A percentile compares a stretch with the other conserved stretches of the same genome.
Evolutionary conservation across 2,797 vertebrate species (phyloP).

Genomic region (Arnoldichthys spilopterus): DNA sequence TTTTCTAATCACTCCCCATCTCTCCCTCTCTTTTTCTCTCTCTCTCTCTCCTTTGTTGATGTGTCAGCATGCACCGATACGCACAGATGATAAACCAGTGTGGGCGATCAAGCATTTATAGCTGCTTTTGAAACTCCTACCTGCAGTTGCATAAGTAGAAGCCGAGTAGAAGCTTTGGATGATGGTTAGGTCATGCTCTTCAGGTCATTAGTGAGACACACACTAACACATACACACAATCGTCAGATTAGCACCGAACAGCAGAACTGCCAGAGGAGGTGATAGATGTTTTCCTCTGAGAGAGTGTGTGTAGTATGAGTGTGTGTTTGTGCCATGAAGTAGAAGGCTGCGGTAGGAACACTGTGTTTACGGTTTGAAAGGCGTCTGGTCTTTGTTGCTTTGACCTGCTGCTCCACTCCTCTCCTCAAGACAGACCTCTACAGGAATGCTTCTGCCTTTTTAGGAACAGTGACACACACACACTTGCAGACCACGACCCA

Average conservation of each 20-base stretch:
- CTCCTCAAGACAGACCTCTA: slow-evolving; percentile 50
- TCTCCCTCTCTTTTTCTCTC: no score
- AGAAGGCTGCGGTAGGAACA: slow-evolving; percentile 60
- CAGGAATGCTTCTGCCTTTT: slow-evolving; percentile 81
- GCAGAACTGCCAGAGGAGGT: slow-evolving; percentile 24
- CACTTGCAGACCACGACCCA: slow-evolving; percentile 17
- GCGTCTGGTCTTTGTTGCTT: slow-evolving; percentile 77
- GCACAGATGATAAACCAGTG: slow-evolving; percentile 18
- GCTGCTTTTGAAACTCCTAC: slow-evolving; percentile 33
- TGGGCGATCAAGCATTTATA: slow-evolving; percentile 29
- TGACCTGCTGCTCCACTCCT: slow-evolving; percentile 50
- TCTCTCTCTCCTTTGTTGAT: slow-evolving; percentile 11
- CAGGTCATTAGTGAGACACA: slow-evolving; percentile 27
- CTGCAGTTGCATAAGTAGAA: slow-evolving; percentile 33
- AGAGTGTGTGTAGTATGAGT: slow-evolving; percentile 25
- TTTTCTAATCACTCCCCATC: background rate
- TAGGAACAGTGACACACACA: slow-evolving; percentile 70
- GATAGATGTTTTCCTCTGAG: slow-evolving; percentile 40
- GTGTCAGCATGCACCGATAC: slow-evolving; percentile 9
- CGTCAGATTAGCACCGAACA: slow-evolving; percentile 19
- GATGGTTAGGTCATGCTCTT: slow-evolving; percentile 25
- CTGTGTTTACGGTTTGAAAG: slow-evolving; percentile 54
- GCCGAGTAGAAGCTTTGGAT: slow-evolving; percentile 26
- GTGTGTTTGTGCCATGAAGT: slow-evolving; percentile 64
- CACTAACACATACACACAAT: background rate